These are phyloP conservation scores for Phymatocera aterrima DNA, from an alignment of 2,888 invertebrate genomes.

Conservation along the genomic window DNA sequence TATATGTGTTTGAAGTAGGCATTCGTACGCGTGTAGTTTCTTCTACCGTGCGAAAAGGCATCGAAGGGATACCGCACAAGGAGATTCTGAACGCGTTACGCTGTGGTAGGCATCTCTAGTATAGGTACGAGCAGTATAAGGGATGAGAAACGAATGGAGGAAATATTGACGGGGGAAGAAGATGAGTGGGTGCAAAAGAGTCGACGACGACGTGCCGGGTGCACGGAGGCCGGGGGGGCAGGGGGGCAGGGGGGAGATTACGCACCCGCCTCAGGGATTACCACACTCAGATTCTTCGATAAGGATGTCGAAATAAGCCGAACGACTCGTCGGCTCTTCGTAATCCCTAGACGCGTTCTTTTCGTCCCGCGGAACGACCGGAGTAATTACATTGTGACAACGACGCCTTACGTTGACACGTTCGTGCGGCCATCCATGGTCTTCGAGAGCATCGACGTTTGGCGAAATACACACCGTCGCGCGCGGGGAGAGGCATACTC, in stretches of 20 bases:
- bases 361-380: slow-evolving; percentile 60
- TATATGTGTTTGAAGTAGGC: background rate
- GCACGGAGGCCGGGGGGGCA: slow-evolving; percentile 47
- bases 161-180: slow-evolving; percentile 53
- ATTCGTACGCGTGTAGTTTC: background rate
- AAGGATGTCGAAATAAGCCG: slow-evolving; percentile 74
- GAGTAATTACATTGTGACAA: slow-evolving; percentile 72
- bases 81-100: too few species aligned
- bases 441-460: background rate
- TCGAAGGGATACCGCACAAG: slow-evolving; percentile 42
- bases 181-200: slow-evolving; percentile 43
- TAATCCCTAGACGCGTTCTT: slow-evolving; percentile 61
- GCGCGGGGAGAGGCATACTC: too few species aligned
- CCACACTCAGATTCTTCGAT: slow-evolving; percentile 72
- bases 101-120: background rate
- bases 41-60: slow-evolving; percentile 22
- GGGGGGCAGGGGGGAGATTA: slow-evolving; percentile 59
- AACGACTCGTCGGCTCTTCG: slow-evolving; percentile 56
- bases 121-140: background rate
- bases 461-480: background rate
- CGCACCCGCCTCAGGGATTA: slow-evolving; percentile 71
- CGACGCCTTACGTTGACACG: slow-evolving; percentile 30
- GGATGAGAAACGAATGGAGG: slow-evolving; percentile 37
- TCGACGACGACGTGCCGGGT: background rate
- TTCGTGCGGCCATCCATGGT: background rate